phyloP scores from a whole-genome alignment of 2,888 invertebrate species.

The Sepioteuthis lessoniana region DNA sequence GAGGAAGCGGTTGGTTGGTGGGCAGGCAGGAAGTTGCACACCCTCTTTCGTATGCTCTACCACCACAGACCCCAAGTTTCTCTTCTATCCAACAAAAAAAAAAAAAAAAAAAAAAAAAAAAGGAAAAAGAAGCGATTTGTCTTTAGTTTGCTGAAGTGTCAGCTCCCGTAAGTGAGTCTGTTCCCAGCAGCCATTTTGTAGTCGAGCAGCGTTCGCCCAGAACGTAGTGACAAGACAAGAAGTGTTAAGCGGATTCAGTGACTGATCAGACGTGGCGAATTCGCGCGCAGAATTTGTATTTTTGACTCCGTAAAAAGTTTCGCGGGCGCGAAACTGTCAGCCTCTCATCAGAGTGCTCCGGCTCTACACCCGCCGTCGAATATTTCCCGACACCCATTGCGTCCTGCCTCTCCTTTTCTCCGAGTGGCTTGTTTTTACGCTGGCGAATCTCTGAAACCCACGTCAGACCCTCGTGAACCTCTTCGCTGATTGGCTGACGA shows the following conservation, averaged over 20 bases:
- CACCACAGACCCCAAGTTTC: not conserved
- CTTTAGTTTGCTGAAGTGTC: constrained; percentile 12
- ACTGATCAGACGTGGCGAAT: constrained; percentile 17
- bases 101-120: too few relatives aligned
- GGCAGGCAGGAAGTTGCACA: not conserved
- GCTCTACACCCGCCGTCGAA: not conserved
- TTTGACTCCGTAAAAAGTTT: constrained; percentile 33
- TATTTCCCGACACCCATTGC: not conserved
- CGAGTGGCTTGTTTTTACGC: not conserved
- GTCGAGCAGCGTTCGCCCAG: not conserved
- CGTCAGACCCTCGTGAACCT: not conserved
- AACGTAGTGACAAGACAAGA: constrained; percentile 6
- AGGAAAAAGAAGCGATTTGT: too few relatives aligned
- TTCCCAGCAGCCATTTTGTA: not conserved
- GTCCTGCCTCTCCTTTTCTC: not conserved
- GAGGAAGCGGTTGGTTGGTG: too few relatives aligned
- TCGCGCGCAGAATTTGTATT: constrained; percentile 33
- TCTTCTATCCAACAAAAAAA: too few relatives aligned
- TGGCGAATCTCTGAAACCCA: not conserved
- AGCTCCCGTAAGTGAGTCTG: not conserved
- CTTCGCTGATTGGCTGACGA: not conserved
- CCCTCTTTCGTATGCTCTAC: not conserved
- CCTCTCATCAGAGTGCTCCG: not conserved
- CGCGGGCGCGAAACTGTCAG: not conserved
- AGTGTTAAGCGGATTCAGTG: not conserved